phyloP scores from a whole-genome alignment of 2,797 vertebrate genomes.

The Buphagus erythrorhynchus region DNA sequence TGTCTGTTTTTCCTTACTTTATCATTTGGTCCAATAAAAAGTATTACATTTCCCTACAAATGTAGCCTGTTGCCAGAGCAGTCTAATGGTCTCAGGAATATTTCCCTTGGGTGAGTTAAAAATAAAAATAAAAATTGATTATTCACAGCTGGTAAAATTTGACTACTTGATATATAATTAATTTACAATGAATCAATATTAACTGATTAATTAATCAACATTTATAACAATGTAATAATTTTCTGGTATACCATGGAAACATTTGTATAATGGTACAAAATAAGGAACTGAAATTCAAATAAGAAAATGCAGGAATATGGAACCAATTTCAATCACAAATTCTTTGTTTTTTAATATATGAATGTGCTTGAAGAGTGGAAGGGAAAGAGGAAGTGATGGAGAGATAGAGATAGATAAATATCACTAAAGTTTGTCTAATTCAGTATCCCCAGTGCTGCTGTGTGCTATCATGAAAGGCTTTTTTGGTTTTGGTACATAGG shows the following conservation, averaged over 20 bases:
- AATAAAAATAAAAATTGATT: not conserved
- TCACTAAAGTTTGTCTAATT: not conserved
- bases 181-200: not conserved
- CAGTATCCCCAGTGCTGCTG: not conserved
- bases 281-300: not conserved
- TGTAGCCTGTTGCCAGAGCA: not conserved
- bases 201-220: not conserved
- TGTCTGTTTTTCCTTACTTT: not conserved
- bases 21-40: not conserved
- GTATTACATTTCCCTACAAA: not conserved
- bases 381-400: not conserved
- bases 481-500: not conserved
- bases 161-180: not conserved
- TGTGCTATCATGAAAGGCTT: not conserved
- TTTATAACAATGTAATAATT: not conserved
- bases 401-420: not conserved
- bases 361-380: not conserved
- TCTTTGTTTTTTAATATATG: not conserved
- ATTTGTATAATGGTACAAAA: not conserved
- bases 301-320: not conserved
- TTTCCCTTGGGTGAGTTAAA: not conserved
- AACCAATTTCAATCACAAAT: not conserved
- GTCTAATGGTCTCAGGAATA: not conserved
- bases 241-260: not conserved
- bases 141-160: not conserved